These are phyloP conservation scores for Xanthorhoe spadicearia DNA, from an alignment of 2,888 invertebrate species.

Conservation along the genomic window DNA sequence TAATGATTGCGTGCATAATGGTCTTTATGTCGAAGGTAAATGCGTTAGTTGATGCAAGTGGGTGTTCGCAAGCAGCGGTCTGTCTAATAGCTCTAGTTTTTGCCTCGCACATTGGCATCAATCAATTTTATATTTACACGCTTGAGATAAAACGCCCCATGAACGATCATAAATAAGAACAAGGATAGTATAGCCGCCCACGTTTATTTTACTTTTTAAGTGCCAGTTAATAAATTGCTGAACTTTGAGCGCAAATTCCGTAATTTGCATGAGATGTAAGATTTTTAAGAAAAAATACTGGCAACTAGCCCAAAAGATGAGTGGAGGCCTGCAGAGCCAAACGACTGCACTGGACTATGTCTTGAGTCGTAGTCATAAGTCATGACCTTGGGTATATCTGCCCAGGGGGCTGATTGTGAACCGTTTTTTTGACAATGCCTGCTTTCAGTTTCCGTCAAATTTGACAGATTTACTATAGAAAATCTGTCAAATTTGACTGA, in stretches of 20 bases:
- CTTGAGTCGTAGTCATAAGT: background rate
- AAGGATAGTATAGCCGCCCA: background rate
- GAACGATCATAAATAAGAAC: slow-evolving; percentile 21
- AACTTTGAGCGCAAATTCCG: slow-evolving; percentile 11
- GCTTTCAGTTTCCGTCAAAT: too few relatives aligned
- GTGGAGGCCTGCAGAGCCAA: background rate
- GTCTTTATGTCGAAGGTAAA: background rate
- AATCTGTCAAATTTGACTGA: too few relatives aligned
- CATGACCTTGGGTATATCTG: background rate
- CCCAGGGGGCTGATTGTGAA: too few relatives aligned
- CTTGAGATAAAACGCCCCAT: slow-evolving; percentile 25
- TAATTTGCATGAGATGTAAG: background rate
- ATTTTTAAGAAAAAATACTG: slow-evolving; percentile 6
- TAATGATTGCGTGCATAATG: background rate
- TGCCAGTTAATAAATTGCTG: slow-evolving; percentile 4
- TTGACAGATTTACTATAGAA: too few relatives aligned
- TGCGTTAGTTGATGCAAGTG: background rate
- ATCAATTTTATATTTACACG: slow-evolving; percentile 43
- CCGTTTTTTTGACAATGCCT: too few relatives aligned
- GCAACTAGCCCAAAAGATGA: slow-evolving; percentile 12
- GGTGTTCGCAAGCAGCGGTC: slow-evolving; percentile 20
- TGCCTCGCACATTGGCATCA: slow-evolving; percentile 32
- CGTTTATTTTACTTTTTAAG: background rate
- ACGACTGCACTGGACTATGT: background rate
- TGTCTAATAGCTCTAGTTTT: slow-evolving; percentile 42